Evolutionary conservation across 2,113 vertebrate genomes (phyloP).

Genomic region (Hippocampus abdominalis): DNA sequence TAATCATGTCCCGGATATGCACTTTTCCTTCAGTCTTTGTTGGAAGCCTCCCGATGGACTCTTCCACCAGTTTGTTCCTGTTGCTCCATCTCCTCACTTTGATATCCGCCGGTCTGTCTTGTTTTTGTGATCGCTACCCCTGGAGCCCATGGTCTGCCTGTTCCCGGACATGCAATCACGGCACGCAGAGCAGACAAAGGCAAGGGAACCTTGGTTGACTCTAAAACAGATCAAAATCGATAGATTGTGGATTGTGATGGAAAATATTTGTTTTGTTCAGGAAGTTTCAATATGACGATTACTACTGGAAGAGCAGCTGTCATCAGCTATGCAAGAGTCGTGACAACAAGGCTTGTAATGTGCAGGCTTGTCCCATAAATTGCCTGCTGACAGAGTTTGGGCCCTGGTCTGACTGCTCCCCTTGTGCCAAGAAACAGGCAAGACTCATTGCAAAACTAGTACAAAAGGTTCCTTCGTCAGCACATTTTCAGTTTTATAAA

Average conservation of each 20-base stretch:
- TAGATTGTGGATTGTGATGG: background rate
- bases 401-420: conserved; percentile 86
- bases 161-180: conserved; percentile 81
- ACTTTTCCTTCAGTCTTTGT: background rate
- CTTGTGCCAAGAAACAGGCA: conserved; percentile 84
- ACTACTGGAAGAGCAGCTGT: conserved; percentile 78
- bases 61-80: conserved; percentile 13
- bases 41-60: conserved; percentile 44
- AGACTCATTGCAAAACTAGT: conserved; percentile 23
- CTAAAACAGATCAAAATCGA: background rate
- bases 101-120: conserved; percentile 59
- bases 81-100: conserved; percentile 58
- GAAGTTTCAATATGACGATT: conserved; percentile 62
- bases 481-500: background rate
- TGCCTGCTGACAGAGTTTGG: conserved; percentile 81
- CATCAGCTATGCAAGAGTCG: conserved; percentile 63
- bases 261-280: conserved; percentile 53
- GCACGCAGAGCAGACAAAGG: conserved; percentile 79
- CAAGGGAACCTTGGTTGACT: conserved; percentile 33
- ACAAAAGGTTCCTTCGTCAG: background rate
- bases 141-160: conserved; percentile 84
- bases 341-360: conserved; percentile 77
- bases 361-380: conserved; percentile 80
- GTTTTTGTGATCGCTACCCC: conserved; percentile 83
- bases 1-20: too few relatives aligned